Evolutionary conservation across 2,797 vertebrate species (phyloP), one percentile per base, ranked within the genome.

Genomic region (Crocodylus rhombifer): DNA sequence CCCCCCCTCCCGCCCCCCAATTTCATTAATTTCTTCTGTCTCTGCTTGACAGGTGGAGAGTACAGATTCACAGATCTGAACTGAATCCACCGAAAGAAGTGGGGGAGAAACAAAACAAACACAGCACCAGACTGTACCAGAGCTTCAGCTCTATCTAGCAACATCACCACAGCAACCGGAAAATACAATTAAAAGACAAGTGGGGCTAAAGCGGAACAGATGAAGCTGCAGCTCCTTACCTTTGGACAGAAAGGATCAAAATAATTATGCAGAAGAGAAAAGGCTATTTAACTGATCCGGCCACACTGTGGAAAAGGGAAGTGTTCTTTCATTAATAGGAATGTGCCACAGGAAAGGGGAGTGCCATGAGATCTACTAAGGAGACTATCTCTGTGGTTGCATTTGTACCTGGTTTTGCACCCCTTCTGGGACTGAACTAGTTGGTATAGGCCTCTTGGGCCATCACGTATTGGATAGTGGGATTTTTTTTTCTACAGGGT

Each of bases 41-140:
- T 80, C 92, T 97, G 63, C 97, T 96, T 96, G 96, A 94, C 97
- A 98, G 98, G 97, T 98, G 95, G 95, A 96, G 96, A 96, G 94
- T 93, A 79, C 78, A 85, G 95, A 96, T 96, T 96, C 93, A 23
- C 83, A 84, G 84, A 92, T 80, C 93, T 95, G 95, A 95, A 82
- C 83, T 28, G 74, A 84, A 97, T 92, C 92, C 88, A 89, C 92
- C 96, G 76, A 81, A 92, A 96, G 96, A 95, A 93, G 95, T 90
- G 89, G 86, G 94, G 77, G 92, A 95, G 95, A 95, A 97, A 96
- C 91, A 88, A 71, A 76, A 87, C 95, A 83, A 94, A 80, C 62
- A 64, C 63, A 76, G 51, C 55, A 75, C 33, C 42, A 65, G 33
- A 25, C 6, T 78, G 89, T 86, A 95, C 93, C 73, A 87, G 95